These are phyloP conservation scores for Tragelaphus scriptus DNA, from an alignment of 2,113 vertebrate species.

Conservation along the genomic window DNA sequence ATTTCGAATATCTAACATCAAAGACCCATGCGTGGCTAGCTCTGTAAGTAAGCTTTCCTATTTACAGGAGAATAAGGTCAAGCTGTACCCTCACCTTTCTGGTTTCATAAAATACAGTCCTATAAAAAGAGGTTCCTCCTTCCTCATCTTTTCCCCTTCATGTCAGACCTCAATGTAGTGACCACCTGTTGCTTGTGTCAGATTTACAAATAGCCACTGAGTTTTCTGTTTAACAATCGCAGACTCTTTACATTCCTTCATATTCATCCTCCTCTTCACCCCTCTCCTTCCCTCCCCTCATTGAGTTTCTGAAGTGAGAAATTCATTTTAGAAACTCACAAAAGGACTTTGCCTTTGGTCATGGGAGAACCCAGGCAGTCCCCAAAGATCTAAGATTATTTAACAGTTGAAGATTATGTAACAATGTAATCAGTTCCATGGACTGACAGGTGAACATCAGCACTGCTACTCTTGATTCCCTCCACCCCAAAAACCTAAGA, in stretches of 20 bases:
- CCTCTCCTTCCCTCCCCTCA: neutral
- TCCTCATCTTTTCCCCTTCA: neutral
- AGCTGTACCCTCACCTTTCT: neutral
- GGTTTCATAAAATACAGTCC: neutral
- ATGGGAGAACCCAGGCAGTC: neutral
- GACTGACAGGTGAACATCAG: neutral
- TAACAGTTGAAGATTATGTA: neutral
- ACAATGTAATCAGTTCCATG: neutral
- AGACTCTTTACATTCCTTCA: neutral
- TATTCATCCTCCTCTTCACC: neutral
- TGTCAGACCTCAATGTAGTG: neutral
- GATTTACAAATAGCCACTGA: neutral
- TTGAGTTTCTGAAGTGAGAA: neutral
- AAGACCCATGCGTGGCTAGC: neutral
- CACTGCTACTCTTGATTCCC: neutral
- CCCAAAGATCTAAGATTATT: neutral
- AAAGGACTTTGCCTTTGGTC: neutral
- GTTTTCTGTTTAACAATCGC: neutral
- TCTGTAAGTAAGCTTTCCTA: neutral
- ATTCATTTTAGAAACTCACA: neutral
- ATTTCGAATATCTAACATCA: neutral
- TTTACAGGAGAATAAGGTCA: neutral
- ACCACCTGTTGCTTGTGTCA: neutral
- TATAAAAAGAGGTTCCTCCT: neutral
- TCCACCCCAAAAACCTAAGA: neutral